Percentiles rank a stretch among this genome's conserved stretches.
Evolutionary conservation across 2,888 invertebrate genomes (phyloP).

Genomic region (Beris chalybata): DNA sequence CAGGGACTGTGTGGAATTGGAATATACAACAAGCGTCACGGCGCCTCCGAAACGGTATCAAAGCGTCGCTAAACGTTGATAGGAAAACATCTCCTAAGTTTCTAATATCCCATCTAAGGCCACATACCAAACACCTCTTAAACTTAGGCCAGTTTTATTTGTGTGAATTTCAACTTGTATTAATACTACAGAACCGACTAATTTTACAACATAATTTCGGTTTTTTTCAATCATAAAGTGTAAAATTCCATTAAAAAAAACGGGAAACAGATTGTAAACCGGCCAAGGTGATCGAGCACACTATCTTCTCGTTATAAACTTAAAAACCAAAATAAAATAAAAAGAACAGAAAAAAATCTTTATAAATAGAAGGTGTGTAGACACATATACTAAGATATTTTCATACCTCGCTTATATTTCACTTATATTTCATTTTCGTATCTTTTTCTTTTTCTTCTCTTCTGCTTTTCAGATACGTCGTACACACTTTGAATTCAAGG

Average conservation of each 20-base stretch:
- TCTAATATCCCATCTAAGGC: conserved; percentile 1
- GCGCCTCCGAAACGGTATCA: conserved; percentile 51
- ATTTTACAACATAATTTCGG: too few species aligned
- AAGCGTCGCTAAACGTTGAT: conserved; percentile 58
- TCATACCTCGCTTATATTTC: conserved; percentile 2
- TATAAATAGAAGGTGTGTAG: conserved; percentile 19
- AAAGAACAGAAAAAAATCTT: too few species aligned
- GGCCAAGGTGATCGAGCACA: too few species aligned
- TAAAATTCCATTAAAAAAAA: too few species aligned
- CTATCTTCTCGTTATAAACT: too few species aligned
- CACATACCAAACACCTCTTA: too few species aligned
- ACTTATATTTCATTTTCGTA: background rate
- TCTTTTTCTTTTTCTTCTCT: background rate
- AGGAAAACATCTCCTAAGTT: conserved; percentile 54
- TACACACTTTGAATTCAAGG: conserved; percentile 24
- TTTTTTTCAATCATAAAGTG: too few species aligned
- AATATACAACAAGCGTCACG: conserved; percentile 40
- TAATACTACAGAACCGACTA: too few species aligned
- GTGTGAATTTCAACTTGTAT: too few species aligned
- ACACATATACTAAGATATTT: conserved; percentile 13
- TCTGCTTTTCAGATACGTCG: background rate
- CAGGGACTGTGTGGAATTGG: conserved; percentile 25
- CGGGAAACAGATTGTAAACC: too few species aligned
- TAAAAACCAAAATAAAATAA: too few species aligned
- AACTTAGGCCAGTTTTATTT: too few species aligned